Base-by-base conservation (phyloP, 1,140 invertebrate genomes). In the Yoshiicerus persimilis region DNA sequence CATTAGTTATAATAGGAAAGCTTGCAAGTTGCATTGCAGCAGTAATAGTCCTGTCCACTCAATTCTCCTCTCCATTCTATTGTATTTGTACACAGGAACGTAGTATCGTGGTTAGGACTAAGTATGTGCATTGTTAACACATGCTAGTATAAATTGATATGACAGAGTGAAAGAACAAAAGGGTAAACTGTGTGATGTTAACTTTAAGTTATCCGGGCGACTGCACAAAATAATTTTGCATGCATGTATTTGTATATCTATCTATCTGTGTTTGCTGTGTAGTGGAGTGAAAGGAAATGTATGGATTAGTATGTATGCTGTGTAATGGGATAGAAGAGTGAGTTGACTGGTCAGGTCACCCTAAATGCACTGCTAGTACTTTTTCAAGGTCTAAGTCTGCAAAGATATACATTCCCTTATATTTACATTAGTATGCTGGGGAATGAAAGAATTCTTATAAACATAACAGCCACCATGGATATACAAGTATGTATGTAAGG, bases 191-290 rank as follows among this genome's bases (percentile, higher is more conserved):
- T 20, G 38, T 80, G 30, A 80, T 80, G 75, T 80, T 38, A 32
- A 32, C 34, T 80, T 80, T 80, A 38, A 30, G 34, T 80, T 80
- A 80, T 23, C 27, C 75, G 75, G 75, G 20, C 16, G 75, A 80
- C 16, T 80, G 75, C 75, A 80, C 38, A 41, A 84, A 84, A 84
- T 84, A 84, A 84, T 84, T 84, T 84, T 84, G 83, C 83, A 84
- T 84, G 83, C 25, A 84, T 56, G 83, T 84, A 47, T 38, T 16
- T 83, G n/a, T 39, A 30, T 32, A 27, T 77, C 20, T 83, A 10
- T 39, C 9, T 32, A 27, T 77, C 20, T 83, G 77, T 38, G 38
- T 83, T 38, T 41, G 83, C 16, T 56, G 83, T 84, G 83, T 23
- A 30, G 41, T 41, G 41, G 38, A 84, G 41, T 41, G 27, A 38